Evolutionary conservation across 2,797 vertebrate genomes (phyloP), one percentile per base, ranked within the genome.

Genomic region (Australoheros facetus): DNA sequence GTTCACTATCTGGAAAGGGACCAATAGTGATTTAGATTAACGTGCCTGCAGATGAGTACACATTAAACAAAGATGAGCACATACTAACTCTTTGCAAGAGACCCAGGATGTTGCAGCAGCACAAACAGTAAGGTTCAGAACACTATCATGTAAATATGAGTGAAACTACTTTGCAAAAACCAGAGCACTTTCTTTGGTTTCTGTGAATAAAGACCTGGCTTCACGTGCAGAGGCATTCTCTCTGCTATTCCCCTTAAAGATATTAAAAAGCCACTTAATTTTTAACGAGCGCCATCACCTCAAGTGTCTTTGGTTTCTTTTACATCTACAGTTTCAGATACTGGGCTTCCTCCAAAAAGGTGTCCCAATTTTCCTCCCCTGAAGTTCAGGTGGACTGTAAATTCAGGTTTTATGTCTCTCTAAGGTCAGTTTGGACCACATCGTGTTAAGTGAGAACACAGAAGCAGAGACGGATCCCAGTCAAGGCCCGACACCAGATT

Each of bases 1-100:
- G 0, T 99, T 99, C 83, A 99, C 98, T 76, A 99, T 98, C 98
- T 99, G 85, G 7, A 83, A 89, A 86, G 45, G 81, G 9, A 90
- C 19, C 42, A 64, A n/a, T 53, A 42, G 37, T 4, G 12, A 83
- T 72, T 84, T 3, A 82, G 17, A 34, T 23, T 45, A 75, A 82
- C 12, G 10, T 3, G 16, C 42, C 26, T 1, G 23, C 37, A 77
- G 14, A 45, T 39, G 54, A 19, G n/a, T 19, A 58, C 2, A 11
- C 17, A 17, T 16, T 48, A 48, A 48, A 48, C 45, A 48, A 48
- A 48, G 45, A 16, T 6, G 2, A 48, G 45, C 0, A 12, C 14
- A 42, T 42, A 5, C 39, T 14, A 42, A 42, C 1, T 13, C 39
- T 42, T 42, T 42, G 45, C 5, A 14, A 5, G 45, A 48, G 14